Evolutionary conservation across 2,113 vertebrate genomes (phyloP).

Genomic region (Dicentrarchus labrax): DNA sequence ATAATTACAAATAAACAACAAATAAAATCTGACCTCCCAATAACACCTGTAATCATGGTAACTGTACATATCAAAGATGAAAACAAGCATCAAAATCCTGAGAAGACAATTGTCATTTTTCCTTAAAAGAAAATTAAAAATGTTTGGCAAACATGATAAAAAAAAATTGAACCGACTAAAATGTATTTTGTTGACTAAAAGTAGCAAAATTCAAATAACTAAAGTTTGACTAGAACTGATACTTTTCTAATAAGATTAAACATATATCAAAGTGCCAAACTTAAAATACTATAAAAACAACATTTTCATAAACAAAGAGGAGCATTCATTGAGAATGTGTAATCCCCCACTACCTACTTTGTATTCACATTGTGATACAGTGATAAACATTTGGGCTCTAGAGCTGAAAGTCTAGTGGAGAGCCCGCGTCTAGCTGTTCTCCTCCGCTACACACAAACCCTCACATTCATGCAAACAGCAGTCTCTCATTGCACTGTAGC

Average conservation of each 20-base stretch:
- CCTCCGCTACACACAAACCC: conserved; percentile 23
- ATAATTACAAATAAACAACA: too few species aligned
- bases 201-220: too few species aligned
- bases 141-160: too few species aligned
- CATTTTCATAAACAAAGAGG: background rate
- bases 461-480: conserved; percentile 33
- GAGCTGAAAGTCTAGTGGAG: too few species aligned
- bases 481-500: conserved; percentile 42
- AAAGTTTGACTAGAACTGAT: background rate
- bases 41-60: background rate
- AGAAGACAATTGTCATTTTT: background rate
- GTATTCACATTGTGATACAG: background rate
- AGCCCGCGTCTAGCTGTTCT: background rate
- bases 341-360: background rate
- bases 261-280: background rate
- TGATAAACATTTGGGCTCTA: background rate
- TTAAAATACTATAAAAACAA: background rate
- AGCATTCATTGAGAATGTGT: background rate
- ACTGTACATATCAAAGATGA: background rate
- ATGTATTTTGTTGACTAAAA: background rate
- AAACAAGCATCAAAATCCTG: background rate
- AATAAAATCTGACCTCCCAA: background rate
- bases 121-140: background rate
- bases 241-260: too few species aligned
- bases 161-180: background rate